A percentile compares a stretch with the other conserved stretches of the same genome.
Conservation (phyloP, 1,140 invertebrate species). For the Trichonephila inaurata region DNA sequence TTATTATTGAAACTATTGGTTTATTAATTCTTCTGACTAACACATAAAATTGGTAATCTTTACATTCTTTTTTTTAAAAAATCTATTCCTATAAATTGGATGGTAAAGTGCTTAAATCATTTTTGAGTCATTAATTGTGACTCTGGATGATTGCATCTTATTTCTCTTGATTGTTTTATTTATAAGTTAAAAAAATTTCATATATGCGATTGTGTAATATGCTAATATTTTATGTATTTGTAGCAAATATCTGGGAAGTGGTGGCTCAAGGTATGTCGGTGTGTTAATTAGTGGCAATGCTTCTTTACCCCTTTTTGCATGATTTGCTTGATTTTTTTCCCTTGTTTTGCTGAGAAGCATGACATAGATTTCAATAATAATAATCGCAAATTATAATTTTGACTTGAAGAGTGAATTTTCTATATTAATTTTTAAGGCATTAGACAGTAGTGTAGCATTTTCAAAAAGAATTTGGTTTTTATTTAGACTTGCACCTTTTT, state of each 20-base stretch:
- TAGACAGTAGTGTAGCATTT: neutral
- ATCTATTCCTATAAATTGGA: too few relatives aligned
- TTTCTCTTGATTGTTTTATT: neutral
- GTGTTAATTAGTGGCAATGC: slow-evolving; percentile 67
- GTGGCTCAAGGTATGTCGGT: slow-evolving; percentile 84
- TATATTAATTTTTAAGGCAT: slow-evolving; percentile 36
- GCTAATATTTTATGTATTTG: slow-evolving; percentile 82
- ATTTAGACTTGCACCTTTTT: too few relatives aligned
- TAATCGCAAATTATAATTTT: neutral
- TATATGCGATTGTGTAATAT: slow-evolving; percentile 42
- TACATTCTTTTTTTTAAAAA: too few relatives aligned
- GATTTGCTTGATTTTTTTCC: slow-evolving; percentile 56
- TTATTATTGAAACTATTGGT: too few relatives aligned
- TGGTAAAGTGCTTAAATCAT: too few relatives aligned
- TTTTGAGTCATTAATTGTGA: too few relatives aligned
- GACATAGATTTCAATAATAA: neutral
- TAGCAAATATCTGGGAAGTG: slow-evolving; percentile 85
- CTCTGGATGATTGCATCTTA: neutral
- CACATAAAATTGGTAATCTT: too few relatives aligned
- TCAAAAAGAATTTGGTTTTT: neutral
- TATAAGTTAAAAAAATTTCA: neutral
- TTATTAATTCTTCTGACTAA: too few relatives aligned
- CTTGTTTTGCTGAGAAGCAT: slow-evolving; percentile 36
- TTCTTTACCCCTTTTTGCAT: slow-evolving; percentile 66
- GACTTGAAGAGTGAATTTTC: slow-evolving; percentile 17